Conservation (phyloP, 2,797 vertebrate genomes). For the Cyprinodon diabolis region DNA sequence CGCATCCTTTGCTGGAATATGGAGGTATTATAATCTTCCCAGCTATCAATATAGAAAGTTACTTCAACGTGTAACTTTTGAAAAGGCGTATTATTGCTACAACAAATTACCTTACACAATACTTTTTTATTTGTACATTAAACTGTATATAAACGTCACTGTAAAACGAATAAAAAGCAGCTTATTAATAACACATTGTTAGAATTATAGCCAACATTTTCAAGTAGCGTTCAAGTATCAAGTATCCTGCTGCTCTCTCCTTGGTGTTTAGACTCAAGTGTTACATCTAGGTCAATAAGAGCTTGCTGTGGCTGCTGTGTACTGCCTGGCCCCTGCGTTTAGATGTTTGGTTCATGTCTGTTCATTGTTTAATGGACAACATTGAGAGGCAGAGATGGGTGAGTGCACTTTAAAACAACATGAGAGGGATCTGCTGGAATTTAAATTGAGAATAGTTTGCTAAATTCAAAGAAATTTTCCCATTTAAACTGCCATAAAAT, state of each 20-base stretch:
- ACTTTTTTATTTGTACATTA: neutral
- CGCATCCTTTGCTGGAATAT: neutral
- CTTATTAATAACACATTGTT: neutral
- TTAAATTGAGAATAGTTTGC: neutral
- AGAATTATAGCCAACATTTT: conserved; percentile 12
- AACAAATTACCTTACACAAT: neutral
- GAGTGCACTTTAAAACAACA: neutral
- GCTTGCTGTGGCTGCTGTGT: conserved; percentile 26
- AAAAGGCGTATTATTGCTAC: neutral
- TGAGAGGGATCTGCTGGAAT: neutral
- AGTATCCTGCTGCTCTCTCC: neutral
- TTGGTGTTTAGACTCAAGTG: neutral
- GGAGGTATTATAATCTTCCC: neutral
- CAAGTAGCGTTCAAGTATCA: neutral
- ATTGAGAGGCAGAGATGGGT: conserved; percentile 35
- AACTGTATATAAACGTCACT: neutral
- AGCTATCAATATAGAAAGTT: neutral
- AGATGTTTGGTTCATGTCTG: conserved; percentile 9
- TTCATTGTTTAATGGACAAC: conserved; percentile 29
- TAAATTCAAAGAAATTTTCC: neutral
- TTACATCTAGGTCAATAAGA: neutral
- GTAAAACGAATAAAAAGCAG: neutral
- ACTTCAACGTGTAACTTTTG: neutral
- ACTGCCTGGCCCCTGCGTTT: conserved; percentile 15
- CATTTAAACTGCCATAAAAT: conserved; percentile 39